Percentiles rank a stretch among this genome's conserved stretches.
phyloP scores from a whole-genome alignment of 2,888 invertebrate genomes.

The Aporophyla nigra region DNA sequence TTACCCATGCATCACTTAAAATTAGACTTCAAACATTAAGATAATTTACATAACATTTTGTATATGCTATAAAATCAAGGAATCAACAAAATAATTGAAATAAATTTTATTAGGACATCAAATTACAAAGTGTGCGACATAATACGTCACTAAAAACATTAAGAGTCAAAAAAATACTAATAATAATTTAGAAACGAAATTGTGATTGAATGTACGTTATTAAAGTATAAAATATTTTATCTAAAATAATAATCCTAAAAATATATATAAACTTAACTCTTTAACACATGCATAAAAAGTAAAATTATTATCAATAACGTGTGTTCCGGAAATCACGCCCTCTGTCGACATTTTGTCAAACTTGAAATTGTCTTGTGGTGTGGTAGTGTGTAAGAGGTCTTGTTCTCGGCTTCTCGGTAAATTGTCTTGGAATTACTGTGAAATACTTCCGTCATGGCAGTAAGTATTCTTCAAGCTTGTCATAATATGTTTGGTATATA shows the following conservation, averaged over 20 bases:
- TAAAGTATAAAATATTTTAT: not conserved
- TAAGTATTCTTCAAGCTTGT: slow-evolving; percentile 76
- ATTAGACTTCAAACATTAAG: not conserved
- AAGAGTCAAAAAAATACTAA: slow-evolving; percentile 33
- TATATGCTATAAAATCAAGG: not conserved
- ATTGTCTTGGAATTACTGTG: slow-evolving; percentile 82
- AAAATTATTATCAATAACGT: slow-evolving; percentile 76
- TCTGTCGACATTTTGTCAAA: slow-evolving; percentile 75
- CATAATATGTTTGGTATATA: slow-evolving; percentile 40
- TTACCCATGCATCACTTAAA: not conserved
- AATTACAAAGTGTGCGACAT: slow-evolving; percentile 10
- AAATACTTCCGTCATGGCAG: slow-evolving; percentile 80
- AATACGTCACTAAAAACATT: slow-evolving; percentile 43
- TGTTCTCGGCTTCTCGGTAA: slow-evolving; percentile 71
- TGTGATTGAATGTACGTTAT: not conserved
- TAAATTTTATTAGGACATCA: slow-evolving; percentile 3
- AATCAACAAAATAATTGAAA: not conserved
- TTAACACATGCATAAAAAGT: not conserved
- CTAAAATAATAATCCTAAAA: not conserved
- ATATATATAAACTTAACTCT: too few species aligned
- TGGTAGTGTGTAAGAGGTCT: slow-evolving; percentile 77
- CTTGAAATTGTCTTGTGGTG: slow-evolving; percentile 86
- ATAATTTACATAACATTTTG: not conserved
- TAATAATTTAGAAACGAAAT: rapidly evolving
- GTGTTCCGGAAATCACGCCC: slow-evolving; percentile 83